These are phyloP conservation scores for Bombycilla garrulus DNA, from an alignment of 2,113 vertebrate species.

Conservation along the genomic window DNA sequence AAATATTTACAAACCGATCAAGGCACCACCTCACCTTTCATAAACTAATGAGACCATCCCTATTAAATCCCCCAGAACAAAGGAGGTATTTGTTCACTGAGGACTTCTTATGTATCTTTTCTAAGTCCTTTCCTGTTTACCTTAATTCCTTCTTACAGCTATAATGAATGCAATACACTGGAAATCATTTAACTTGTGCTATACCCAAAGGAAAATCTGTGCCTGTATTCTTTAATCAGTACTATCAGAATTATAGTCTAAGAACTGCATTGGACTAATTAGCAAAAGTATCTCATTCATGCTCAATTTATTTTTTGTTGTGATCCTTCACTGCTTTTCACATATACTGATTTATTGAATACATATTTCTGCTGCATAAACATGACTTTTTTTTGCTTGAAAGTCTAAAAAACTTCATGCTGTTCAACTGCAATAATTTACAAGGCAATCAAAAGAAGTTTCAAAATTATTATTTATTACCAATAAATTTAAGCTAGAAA, in stretches of 20 bases:
- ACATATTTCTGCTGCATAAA: not conserved
- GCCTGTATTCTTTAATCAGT: not conserved
- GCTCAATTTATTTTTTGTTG: not conserved
- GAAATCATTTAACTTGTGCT: not conserved
- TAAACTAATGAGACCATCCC: not conserved
- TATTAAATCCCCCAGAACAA: not conserved
- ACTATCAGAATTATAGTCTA: not conserved
- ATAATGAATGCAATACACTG: not conserved
- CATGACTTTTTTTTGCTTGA: not conserved
- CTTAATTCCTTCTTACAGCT: not conserved
- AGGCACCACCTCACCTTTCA: not conserved
- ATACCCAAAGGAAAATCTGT: not conserved
- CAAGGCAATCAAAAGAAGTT: not conserved
- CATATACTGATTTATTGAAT: conserved; percentile 9
- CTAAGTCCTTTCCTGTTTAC: conserved; percentile 4
- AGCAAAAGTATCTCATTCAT: not conserved
- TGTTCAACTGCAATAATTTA: not conserved
- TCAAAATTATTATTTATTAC: not conserved
- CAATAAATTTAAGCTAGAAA: not conserved
- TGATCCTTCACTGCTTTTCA: conserved; percentile 8
- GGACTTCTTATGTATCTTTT: not conserved
- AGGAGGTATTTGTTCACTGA: not conserved
- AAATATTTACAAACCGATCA: not conserved
- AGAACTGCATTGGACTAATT: conserved; percentile 15
- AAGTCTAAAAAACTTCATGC: not conserved